Conservation (phyloP, 2,797 vertebrate genomes). For the Chaunax sp. region DNA sequence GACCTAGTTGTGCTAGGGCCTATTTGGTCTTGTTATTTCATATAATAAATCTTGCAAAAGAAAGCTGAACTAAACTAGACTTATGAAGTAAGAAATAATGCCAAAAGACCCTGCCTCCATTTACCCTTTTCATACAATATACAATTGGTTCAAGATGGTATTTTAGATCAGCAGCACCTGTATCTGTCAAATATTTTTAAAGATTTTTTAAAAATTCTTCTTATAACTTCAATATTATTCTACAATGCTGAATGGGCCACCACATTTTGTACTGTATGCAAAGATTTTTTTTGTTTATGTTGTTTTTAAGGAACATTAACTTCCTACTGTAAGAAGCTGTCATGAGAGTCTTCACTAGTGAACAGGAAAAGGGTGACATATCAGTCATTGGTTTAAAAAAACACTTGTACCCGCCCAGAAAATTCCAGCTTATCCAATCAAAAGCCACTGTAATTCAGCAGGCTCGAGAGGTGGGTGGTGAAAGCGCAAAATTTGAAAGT, state of each 20-base stretch:
- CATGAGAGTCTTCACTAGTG: too few species aligned
- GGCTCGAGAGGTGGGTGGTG: conserved; percentile 23
- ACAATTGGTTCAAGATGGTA: neutral
- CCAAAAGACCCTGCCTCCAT: neutral
- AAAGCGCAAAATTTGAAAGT: conserved; percentile 88
- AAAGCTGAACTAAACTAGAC: neutral
- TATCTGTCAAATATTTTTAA: neutral
- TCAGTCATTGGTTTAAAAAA: conserved; percentile 54
- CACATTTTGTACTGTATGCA: too few species aligned
- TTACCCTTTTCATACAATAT: neutral
- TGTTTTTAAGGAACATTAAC: too few species aligned
- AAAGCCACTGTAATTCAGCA: neutral
- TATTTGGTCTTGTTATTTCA: neutral
- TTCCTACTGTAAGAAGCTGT: too few species aligned
- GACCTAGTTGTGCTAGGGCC: too few species aligned
- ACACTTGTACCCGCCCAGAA: conserved; percentile 23
- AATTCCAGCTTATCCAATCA: conserved; percentile 54
- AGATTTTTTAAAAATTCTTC: too few species aligned
- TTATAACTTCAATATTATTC: too few species aligned
- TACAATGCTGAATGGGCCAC: too few species aligned
- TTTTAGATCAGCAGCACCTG: neutral
- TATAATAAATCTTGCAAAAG: neutral
- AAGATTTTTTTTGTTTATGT: neutral
- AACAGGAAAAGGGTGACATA: neutral
- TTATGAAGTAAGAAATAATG: neutral